phyloP scores from a whole-genome alignment of 92 coral and sea anemone species.

The Paragorgia papillata region DNA sequence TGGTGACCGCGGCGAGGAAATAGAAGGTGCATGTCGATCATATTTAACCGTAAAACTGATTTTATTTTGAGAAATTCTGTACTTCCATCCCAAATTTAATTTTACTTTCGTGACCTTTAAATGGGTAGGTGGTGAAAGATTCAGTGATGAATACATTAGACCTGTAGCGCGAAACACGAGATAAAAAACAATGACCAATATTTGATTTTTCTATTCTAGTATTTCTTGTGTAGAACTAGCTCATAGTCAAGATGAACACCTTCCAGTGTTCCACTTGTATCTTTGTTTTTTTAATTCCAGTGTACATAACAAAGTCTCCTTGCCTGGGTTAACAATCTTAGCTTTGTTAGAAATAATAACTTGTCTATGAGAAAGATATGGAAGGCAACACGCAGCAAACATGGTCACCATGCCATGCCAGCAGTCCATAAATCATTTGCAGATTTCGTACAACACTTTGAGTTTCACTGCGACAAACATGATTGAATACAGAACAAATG shows the following conservation, averaged over 20 bases:
- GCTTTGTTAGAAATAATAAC: conserved; percentile 29
- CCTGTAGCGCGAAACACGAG: conserved; percentile 12
- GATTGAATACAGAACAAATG: too few relatives aligned
- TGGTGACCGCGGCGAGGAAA: background rate
- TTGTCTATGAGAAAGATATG: conserved; percentile 21
- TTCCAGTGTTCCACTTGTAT: conserved; percentile 16
- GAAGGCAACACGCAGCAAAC: conserved; percentile 25
- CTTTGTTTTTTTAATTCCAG: conserved; percentile 19
- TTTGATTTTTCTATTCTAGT: conserved; percentile 11
- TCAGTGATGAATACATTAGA: conserved; percentile 19
- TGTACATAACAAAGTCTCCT: conserved; percentile 16
- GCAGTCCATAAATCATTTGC: too few relatives aligned
- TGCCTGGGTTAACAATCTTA: background rate
- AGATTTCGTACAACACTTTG: too few relatives aligned
- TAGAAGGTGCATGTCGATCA: background rate
- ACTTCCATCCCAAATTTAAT: conserved; percentile 32
- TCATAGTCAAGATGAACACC: conserved; percentile 20
- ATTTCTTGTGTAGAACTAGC: conserved; percentile 13
- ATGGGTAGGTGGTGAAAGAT: background rate
- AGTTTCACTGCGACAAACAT: too few relatives aligned
- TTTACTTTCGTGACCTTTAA: conserved; percentile 17
- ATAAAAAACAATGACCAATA: conserved; percentile 22
- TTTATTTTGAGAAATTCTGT: conserved; percentile 16
- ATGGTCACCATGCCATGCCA: background rate
- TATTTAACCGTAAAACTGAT: conserved; percentile 8